Evolutionary conservation across 2,888 invertebrate genomes (phyloP), one percentile per base, ranked within the genome.

Genomic region (Drosophila conformis): DNA sequence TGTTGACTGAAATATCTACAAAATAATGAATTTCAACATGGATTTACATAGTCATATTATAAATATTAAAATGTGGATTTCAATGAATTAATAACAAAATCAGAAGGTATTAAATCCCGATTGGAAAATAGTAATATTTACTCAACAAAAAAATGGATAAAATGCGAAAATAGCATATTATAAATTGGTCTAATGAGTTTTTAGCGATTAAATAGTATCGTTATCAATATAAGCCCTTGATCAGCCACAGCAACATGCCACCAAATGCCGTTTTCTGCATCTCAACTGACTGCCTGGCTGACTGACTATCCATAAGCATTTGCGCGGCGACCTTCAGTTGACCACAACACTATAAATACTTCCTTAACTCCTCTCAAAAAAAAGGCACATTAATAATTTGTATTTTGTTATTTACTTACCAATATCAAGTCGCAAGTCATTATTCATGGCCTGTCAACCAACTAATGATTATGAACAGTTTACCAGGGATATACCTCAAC

Each of bases 361-460:
- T 36, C 38, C n/a, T 27, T 27, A 27, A 11, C 6, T 52, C 5
- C 11, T 25, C 5, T 25, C 25, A 35, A 25, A 48, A 54, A 52
- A 27, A 56, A 60, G 48, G 58, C 68, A 61, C 76, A 80, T 84
- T 85, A 78, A 84, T 85, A 85, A 87, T 80, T 38, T 38, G 18
- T 38, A 38, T 18, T 81, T 87, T 84, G 58, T 81, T 84, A 83
- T 87, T 85, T 85, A 80, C 87, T 76, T 73, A 83, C 73, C 76
- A 79, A 87, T 85, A 85, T 85, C 83, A 81, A 83, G 83, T 71
- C 68, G 79, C 88, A 79, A 83, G 88, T 87, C 84, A 85, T 85
- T 87, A 83, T 85, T 85, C 88, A 85, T 85, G 69, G 73, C 70
- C 70, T 78, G 85, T 70, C 77, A 73, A 54, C 71, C 79, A 83